A percentile compares a stretch with the other conserved stretches of the same genome.
Conservation (phyloP, 2,797 vertebrate genomes). For the Anomalospiza imberbis region DNA sequence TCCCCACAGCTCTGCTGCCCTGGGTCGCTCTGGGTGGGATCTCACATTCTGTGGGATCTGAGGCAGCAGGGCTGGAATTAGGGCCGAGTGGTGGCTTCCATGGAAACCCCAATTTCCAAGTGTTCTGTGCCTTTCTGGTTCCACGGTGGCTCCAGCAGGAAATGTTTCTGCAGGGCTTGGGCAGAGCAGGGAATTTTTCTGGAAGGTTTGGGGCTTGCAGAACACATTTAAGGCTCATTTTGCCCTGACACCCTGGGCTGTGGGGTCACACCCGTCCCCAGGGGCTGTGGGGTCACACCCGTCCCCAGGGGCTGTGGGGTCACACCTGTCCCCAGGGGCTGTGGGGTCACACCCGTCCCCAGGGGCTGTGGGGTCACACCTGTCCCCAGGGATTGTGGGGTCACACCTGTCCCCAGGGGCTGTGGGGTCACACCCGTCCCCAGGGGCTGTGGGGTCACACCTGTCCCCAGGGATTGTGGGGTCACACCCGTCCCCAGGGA, state of each 20-base stretch:
- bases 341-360: background rate
- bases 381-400: background rate
- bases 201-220: background rate
- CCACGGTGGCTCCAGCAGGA: background rate
- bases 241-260: accelerated
- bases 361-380: background rate
- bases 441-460: background rate
- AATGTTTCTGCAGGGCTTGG: background rate
- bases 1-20: background rate
- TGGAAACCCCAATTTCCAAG: slow-evolving; percentile 13
- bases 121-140: background rate
- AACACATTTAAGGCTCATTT: accelerated
- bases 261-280: background rate
- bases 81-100: background rate
- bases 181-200: background rate
- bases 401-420: background rate
- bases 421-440: background rate
- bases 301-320: background rate
- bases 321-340: background rate
- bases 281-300: background rate
- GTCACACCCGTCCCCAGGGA: background rate
- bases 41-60: background rate
- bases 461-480: background rate
- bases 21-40: background rate
- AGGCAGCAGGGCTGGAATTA: background rate